Base-by-base conservation (phyloP, 2,113 vertebrate genomes). In the Otus sunia region DNA sequence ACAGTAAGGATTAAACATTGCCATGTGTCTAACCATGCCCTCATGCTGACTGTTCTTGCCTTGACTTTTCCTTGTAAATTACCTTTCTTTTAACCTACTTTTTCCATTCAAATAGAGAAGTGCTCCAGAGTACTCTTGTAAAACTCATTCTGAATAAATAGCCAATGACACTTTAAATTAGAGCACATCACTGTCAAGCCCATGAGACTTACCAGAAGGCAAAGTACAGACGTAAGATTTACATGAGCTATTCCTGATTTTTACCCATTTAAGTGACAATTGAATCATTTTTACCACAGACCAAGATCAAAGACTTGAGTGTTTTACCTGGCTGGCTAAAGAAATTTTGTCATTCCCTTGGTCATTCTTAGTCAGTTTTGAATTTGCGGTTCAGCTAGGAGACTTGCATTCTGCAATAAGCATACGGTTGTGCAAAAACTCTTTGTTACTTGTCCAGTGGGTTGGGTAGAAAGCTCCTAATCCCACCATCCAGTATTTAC, bases 121-220 rank as follows among this genome's bases (percentile, higher is more conserved):
- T 63, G 34, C 30, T 83, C n/a, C 72, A 60, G 66, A 85, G 22
- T 55, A 81, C 34, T 56, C 32, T 36, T 56, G 11, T 58, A 92
- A 91, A 88, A 86, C 25, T 60, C 17, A 45, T 52, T 89, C 49
- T 86, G 59, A 95, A 86, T 88, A 92, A 92, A 93, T 86, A 75
- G 60, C 88, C 76, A 52, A 16, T n/a, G 47, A 78, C 36, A 78
- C 30, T 94, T 94, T 39, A 71, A 90, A 92, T 86, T 49, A 88
- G 78, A 94, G 69, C 32, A 45, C 39, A 92, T 64, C 39, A 56
- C 39, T 67, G 52, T 32, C 5, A 6, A 92, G 52, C 43, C 41
- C 32, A 23, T 72, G 19, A 92, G 83, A 75, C 22, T 76, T 67
- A 74, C 11, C 45, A 68, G 79, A 89, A 94, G 27, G 43, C 23